Conservation (phyloP, 1,140 invertebrate species). For the Drosophila sp. region DNA sequence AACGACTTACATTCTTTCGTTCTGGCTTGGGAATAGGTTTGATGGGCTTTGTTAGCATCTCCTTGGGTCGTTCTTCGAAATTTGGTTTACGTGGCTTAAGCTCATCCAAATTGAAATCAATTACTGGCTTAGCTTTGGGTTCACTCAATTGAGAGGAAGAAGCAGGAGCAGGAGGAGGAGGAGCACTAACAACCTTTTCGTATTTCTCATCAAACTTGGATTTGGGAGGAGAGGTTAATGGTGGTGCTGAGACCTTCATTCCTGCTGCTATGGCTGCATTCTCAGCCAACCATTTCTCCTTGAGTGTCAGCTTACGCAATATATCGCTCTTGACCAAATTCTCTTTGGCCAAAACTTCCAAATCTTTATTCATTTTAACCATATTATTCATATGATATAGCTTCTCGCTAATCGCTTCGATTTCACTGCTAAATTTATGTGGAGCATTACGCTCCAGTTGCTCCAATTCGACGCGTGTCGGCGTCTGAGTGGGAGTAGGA, state of each 20-base stretch:
- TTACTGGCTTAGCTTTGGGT: conserved; percentile 58
- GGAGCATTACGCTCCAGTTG: conserved; percentile 74
- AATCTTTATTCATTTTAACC: conserved; percentile 81
- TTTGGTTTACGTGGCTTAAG: conserved; percentile 66
- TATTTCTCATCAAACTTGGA: conserved; percentile 73
- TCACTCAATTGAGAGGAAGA: conserved; percentile 1
- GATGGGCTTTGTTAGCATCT: conserved; percentile 38
- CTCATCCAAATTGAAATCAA: conserved; percentile 67
- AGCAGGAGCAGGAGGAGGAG: background rate
- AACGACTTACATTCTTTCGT: conserved; percentile 61
- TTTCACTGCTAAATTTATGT: conserved; percentile 72
- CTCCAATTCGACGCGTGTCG: conserved; percentile 71
- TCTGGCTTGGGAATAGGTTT: conserved; percentile 49
- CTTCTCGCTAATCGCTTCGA: conserved; percentile 81
- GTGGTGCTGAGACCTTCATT: conserved; percentile 19
- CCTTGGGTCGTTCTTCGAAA: conserved; percentile 66
- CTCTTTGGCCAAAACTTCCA: conserved; percentile 78
- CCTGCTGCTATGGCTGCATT: conserved; percentile 68
- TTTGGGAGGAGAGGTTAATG: conserved; percentile 40
- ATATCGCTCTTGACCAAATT: conserved; percentile 82
- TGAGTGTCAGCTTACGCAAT: conserved; percentile 76
- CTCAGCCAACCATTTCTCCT: conserved; percentile 81
- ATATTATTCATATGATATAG: conserved; percentile 78
- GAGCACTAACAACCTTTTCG: conserved; percentile 51
- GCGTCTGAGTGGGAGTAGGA: conserved; percentile 38